Percentiles rank a stretch among this genome's conserved stretches.
Conservation (phyloP, 2,888 invertebrate genomes). For the Cerastis rubricosa region DNA sequence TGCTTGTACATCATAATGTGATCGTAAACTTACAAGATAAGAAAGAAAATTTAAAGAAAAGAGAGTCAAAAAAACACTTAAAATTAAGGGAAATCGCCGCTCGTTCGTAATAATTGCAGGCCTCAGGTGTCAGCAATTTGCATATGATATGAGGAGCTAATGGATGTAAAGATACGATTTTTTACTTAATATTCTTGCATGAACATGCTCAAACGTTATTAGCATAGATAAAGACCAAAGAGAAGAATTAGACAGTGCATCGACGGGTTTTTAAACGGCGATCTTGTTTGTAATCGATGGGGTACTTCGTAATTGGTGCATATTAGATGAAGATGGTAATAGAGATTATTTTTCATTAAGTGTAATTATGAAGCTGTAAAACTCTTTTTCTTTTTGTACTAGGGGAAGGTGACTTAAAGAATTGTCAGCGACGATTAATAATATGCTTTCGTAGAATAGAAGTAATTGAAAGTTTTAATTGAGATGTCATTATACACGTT, state of each 20-base stretch:
- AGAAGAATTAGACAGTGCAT: constrained; percentile 69
- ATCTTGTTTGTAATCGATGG: constrained; percentile 62
- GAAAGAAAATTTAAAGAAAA: constrained; percentile 80
- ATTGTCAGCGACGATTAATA: neutral
- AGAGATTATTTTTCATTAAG: constrained; percentile 58
- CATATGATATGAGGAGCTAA: constrained; percentile 88
- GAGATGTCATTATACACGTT: neutral
- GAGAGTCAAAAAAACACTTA: constrained; percentile 67
- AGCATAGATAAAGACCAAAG: constrained; percentile 83
- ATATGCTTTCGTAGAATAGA: constrained; percentile 20
- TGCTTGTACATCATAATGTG: constrained; percentile 72
- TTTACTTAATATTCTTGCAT: constrained; percentile 82
- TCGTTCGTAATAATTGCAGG: constrained; percentile 80
- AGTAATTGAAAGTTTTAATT: constrained; percentile 2
- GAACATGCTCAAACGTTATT: constrained; percentile 81
- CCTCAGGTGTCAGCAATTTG: constrained; percentile 82
- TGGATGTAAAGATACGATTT: constrained; percentile 83
- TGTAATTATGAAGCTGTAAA: constrained; percentile 50
- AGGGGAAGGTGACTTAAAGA: constrained; percentile 11
- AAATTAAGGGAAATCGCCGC: constrained; percentile 82
- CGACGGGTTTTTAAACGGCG: constrained; percentile 66
- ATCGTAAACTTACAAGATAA: constrained; percentile 84
- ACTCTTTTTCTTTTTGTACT: constrained; percentile 10
- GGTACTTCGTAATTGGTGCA: constrained; percentile 54
- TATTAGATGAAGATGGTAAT: constrained; percentile 58